Base-by-base conservation (phyloP, 2,113 vertebrate species). In the Artemisiospiza belli region DNA sequence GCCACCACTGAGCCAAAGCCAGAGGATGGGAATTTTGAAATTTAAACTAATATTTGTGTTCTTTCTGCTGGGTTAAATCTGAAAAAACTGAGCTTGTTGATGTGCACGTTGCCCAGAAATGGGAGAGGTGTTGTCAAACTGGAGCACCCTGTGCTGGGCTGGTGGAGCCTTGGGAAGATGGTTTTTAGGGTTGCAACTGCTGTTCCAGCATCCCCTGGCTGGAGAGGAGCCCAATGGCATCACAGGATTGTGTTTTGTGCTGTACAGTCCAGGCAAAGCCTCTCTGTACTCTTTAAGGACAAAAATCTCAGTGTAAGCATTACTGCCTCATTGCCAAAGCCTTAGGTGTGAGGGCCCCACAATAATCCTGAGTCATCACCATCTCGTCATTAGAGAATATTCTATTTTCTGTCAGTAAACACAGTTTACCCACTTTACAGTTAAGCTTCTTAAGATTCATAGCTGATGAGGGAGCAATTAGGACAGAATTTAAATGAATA, bases 381-480 rank as follows among this genome's bases (percentile, higher is more conserved):
- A 68, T 39, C 31, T 94, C 91, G 80, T 92, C 76, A 86, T 97
- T 97, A 95, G 76, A 11, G 49, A 97, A 97, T 97, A 98, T 97
- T 95, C 79, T 95, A 75, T 97, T 97, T 97, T 97, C 96, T 97
- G 88, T 95, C 92, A 94, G 96, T 92, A 98, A 98, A 97, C 85
- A 96, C 94, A 97, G 90, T 97, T 97, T 97, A 98, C 97, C 82
- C 91, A 96, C 95, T 98, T 98, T 91, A 86, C 73, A 96, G 83
- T 80, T 97, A 95, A 97, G 90, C 88, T 97, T 95, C 93, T 97
- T 97, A 97, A 97, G 96, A 98, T 97, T 97, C 94, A 96, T 96
- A 96, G 95, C 96, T 97, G 97, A 97, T 96, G 95, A 97, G 94
- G 94, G 96, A 97, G 94, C 93, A 98, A 97, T 98, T 97, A 98